These are phyloP conservation scores for Drosophila ananassae DNA, from an alignment of 1,140 invertebrate species.

Conservation along the genomic window DNA sequence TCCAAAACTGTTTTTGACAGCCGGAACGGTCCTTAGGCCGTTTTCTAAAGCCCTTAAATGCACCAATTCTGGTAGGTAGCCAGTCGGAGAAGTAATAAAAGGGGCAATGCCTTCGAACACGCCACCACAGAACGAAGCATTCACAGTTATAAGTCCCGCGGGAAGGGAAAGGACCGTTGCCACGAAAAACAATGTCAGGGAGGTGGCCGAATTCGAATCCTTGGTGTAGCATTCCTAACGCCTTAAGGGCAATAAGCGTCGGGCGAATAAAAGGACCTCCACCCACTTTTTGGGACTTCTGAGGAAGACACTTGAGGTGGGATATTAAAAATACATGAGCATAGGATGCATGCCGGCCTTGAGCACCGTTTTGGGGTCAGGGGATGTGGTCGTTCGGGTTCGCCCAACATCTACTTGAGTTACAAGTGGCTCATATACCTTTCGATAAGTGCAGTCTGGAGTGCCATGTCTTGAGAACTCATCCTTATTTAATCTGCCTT, in stretches of 20 bases:
- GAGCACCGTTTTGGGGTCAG: constrained; percentile 12
- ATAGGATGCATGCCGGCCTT: constrained; percentile 18
- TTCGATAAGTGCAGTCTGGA: constrained; percentile 78
- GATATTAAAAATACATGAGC: constrained; percentile 80
- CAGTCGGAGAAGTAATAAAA: not conserved
- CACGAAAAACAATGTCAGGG: constrained; percentile 43
- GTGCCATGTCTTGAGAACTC: constrained; percentile 64
- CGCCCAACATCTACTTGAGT: constrained; percentile 59
- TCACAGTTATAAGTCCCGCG: constrained; percentile 75
- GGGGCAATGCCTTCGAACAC: constrained; percentile 22
- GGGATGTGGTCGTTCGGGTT: not conserved
- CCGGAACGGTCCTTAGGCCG: not conserved
- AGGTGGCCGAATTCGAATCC: constrained; percentile 24
- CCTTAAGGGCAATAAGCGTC: constrained; percentile 74
- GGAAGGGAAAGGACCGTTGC: constrained; percentile 43
- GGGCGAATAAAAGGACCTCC: constrained; percentile 53
- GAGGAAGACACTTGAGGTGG: constrained; percentile 72
- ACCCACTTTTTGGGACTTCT: constrained; percentile 32
- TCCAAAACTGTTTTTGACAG: not conserved
- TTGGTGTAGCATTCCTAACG: constrained; percentile 51
- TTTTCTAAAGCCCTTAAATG: constrained; percentile 47
- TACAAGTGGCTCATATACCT: constrained; percentile 81
- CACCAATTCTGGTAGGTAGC: constrained; percentile 45
- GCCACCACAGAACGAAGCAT: constrained; percentile 40
- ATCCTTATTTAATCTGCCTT: not conserved